Percentiles rank a stretch among this genome's conserved stretches.
Evolutionary conservation across 1,140 invertebrate species (phyloP).

Genomic region (Plutomurus gul): DNA sequence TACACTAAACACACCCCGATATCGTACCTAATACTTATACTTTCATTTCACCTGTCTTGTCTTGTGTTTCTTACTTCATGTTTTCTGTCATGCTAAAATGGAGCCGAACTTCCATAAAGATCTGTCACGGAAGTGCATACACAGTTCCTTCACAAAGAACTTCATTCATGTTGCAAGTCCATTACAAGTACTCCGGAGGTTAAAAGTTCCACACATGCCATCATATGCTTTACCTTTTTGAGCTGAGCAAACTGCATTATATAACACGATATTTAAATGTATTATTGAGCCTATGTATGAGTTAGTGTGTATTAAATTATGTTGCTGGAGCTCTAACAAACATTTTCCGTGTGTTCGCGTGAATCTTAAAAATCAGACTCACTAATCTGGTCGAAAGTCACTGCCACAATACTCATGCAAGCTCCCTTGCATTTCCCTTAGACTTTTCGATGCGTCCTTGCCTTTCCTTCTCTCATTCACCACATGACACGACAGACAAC

Average conservation of each 20-base stretch:
- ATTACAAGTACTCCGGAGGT: too few species aligned
- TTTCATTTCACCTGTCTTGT: conserved; percentile 13
- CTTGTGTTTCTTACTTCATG: background rate
- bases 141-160: background rate
- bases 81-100: background rate
- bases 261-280: background rate
- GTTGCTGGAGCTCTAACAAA: too few species aligned
- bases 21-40: too few species aligned
- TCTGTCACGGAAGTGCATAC: background rate
- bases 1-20: too few species aligned
- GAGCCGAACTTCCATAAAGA: background rate
- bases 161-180: background rate
- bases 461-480: background rate
- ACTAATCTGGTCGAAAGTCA: background rate
- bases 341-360: conserved; percentile 11
- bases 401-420: background rate
- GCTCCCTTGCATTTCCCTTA: conserved; percentile 5
- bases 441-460: background rate
- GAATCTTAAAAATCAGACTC: conserved; percentile 2
- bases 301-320: too few species aligned
- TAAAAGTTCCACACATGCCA: too few species aligned
- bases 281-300: background rate
- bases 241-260: too few species aligned
- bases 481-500: conserved; percentile 3
- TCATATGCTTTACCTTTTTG: too few species aligned